Conservation (phyloP, 2,113 vertebrate genomes). For the human (Homo sapiens) region DNA sequence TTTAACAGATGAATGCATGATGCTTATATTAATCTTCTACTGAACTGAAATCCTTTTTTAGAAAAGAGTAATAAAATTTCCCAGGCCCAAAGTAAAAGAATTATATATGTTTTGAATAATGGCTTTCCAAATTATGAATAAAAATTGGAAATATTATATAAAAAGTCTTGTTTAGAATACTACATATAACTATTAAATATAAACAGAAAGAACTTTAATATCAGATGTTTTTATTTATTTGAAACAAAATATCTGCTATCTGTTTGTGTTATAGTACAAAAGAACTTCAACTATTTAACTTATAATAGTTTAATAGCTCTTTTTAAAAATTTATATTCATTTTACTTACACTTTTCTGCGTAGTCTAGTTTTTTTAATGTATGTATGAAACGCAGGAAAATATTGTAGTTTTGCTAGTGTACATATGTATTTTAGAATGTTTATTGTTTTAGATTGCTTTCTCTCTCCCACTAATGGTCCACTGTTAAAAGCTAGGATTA, state of each 20-base stretch:
- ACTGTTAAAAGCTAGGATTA: neutral
- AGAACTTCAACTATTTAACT: neutral
- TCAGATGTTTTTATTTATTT: neutral
- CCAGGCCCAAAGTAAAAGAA: neutral
- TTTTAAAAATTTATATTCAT: neutral
- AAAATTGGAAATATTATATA: neutral
- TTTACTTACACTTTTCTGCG: neutral
- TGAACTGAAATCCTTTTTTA: neutral
- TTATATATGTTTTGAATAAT: neutral
- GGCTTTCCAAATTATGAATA: conserved; percentile 15
- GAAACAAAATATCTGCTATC: neutral
- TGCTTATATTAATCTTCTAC: neutral
- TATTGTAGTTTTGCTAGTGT: neutral
- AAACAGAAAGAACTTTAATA: neutral
- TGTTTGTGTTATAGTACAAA: neutral
- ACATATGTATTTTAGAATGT: neutral
- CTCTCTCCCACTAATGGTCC: neutral
- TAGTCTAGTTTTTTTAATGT: neutral
- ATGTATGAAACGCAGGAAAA: neutral
- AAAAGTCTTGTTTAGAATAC: neutral
- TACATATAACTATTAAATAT: neutral
- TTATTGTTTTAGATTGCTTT: neutral
- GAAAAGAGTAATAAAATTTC: neutral
- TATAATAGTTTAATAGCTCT: neutral
- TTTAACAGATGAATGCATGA: neutral